Evolutionary conservation across 1,140 invertebrate genomes (phyloP).

Genomic region (Caenorhabditis inopinata): DNA sequence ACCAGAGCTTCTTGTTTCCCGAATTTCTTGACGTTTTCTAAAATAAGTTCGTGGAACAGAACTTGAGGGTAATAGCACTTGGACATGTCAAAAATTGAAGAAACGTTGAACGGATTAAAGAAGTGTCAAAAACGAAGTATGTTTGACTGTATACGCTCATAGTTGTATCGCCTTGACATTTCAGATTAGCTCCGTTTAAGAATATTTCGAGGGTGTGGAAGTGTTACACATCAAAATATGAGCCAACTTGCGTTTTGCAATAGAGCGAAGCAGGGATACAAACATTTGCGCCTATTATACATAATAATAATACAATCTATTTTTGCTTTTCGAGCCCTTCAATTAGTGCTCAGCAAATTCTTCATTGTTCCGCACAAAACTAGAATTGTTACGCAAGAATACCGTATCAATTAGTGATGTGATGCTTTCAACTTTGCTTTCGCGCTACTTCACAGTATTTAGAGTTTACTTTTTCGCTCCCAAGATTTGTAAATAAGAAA

Average conservation of each 20-base stretch:
- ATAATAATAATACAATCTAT: too few species aligned
- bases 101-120: background rate
- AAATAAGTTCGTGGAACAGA: background rate
- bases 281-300: too few species aligned
- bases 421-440: constrained; percentile 28
- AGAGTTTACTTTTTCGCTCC: constrained; percentile 2
- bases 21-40: background rate
- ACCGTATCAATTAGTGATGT: background rate
- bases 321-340: too few species aligned
- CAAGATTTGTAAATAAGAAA: constrained; percentile 18
- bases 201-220: background rate
- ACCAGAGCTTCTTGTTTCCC: background rate
- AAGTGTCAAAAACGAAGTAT: background rate
- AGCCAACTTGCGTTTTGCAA: background rate
- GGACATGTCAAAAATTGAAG: background rate
- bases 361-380: too few species aligned
- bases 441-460: background rate
- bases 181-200: constrained; percentile 3
- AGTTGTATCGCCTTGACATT: constrained; percentile 14
- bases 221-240: background rate
- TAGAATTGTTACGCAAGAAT: too few species aligned
- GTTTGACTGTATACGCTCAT: background rate
- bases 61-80: background rate
- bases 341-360: too few species aligned
- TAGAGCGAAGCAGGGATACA: too few species aligned